Evolutionary conservation across 2,888 invertebrate genomes (phyloP).

Genomic region (Agriopis aurantiaria): DNA sequence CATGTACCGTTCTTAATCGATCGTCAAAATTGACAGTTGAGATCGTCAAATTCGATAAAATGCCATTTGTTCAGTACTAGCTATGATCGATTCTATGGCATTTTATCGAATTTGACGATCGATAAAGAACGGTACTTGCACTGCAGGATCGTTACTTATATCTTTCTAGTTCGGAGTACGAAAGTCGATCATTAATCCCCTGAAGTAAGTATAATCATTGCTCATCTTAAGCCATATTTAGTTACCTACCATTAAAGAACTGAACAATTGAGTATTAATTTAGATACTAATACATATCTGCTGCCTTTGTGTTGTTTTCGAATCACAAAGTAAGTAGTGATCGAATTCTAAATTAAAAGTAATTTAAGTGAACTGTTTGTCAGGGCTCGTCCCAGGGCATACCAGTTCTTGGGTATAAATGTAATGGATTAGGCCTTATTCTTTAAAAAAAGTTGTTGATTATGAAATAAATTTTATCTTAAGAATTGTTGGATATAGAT

Average conservation of each 20-base stretch:
- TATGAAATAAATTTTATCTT: conserved; percentile 66
- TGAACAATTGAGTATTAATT: conserved; percentile 38
- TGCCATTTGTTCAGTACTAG: no score
- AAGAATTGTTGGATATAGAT: conserved; percentile 58
- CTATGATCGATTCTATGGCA: no score
- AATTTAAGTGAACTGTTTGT: conserved; percentile 50
- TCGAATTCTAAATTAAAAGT: conserved; percentile 41
- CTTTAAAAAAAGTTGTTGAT: conserved; percentile 69
- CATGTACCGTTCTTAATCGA: no score
- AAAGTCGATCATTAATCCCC: background rate
- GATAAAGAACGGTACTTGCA: no score
- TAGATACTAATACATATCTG: conserved; percentile 49
- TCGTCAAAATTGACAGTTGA: no score
- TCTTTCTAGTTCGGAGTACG: conserved; percentile 25
- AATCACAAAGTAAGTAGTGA: conserved; percentile 44
- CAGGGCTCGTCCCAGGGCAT: conserved; percentile 42
- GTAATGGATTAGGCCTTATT: conserved; percentile 64
- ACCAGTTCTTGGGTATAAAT: conserved; percentile 56
- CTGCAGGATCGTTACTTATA: conserved; percentile 19
- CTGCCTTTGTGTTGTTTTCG: conserved; percentile 47
- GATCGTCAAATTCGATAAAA: no score
- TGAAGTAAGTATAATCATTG: conserved; percentile 1
- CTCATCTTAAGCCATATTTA: conserved; percentile 21
- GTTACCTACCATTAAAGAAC: conserved; percentile 44
- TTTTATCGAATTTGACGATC: no score